Evolutionary conservation across 2,113 vertebrate species (phyloP), one percentile per base, ranked within the genome.

Genomic region (Sander vitreus): DNA sequence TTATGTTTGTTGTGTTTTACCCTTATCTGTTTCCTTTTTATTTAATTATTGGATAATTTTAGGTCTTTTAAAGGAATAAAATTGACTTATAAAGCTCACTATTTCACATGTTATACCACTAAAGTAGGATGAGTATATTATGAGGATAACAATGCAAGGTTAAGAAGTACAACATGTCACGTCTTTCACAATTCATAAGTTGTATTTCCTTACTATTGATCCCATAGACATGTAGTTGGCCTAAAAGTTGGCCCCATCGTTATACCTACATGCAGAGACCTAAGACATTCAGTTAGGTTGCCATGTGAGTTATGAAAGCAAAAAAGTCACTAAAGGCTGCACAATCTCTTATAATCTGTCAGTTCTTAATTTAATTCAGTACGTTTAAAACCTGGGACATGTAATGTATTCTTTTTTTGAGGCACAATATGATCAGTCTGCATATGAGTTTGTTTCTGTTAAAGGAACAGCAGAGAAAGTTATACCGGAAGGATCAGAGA

Each of bases 401-500:
- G 9, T 62, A 21, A 36, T n/a, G n/a, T n/a, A 27, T 45, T 3
- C 1, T 9, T 3, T 48, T 59, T n/a, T 19, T 36, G 19, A 11
- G 5, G 18, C 2, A 50, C 18, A 55, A 21, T 19, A 58, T 27
- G 16, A 59, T 36, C 23, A 16, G 19, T 33, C 27, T 65, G 27
- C n/a, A 15, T 59, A 6, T 39, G 1, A 63, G 53, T 72, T 69
- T 47, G 16, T 33, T 48, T 47, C 23, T 81, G 33, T 33, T 48
- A 53, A 60, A 47, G 14, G 27, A 79, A 21, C 5, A 8, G 1
- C 9, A 47, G 71, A 11, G 12, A 48, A 77, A 65, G 48, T 48
- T 11, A 62, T 21, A 45, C 47, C 62, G n/a, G 76, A 70, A 75
- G 57, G 30, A 64, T 21, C 73, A 4, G 12, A 67, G 39, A 8